Evolutionary conservation across 1,140 invertebrate species (phyloP), one percentile per base, ranked within the genome.

Genomic region (Drosophila sp.): DNA sequence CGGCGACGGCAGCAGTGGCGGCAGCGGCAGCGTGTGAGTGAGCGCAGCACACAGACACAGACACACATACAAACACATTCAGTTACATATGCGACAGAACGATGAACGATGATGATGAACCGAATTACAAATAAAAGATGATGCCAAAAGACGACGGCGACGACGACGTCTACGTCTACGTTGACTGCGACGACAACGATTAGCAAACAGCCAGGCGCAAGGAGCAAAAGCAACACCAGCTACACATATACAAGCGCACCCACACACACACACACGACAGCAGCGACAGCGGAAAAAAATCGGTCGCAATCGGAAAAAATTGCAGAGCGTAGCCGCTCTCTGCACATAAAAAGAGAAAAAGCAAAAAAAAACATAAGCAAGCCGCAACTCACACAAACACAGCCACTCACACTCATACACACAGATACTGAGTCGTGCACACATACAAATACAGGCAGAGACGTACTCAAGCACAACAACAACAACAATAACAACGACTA

Each of bases 91-190:
- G 50, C 84, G 83, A 89, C 84, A 89, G 84, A 89, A 83, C 83
- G 83, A 89, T 89, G 83, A 89, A 89, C 83, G 89, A 91, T 89
- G 89, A 91, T 91, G 89, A 91, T 91, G 89, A 91, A 91, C 89
- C 86, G 87, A 91, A 91, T 91, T 91, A 91, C 89, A 91, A 91
- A 91, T 91, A 91, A 91, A 91, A 91, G 90, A 91, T 90, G 87
- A 90, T 91, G 89, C 89, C 90, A 91, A 91, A 90, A 90, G 89
- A 89, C 80, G 80, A 84, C 71, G 63, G 32, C 74, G 63, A 80
- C 69, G 54, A 54, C 73, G 69, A 79, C 64, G 62, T 46, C 74
- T 58, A 66, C 73, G 72, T 57, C 76, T 61, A 72, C 71, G 78
- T 61, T 70, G 78, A 72, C 78, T 81, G 81, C 84, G 81, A 87